These are phyloP conservation scores for Catharus fuscescens DNA, from an alignment of 2,113 vertebrate species.

Conservation along the genomic window DNA sequence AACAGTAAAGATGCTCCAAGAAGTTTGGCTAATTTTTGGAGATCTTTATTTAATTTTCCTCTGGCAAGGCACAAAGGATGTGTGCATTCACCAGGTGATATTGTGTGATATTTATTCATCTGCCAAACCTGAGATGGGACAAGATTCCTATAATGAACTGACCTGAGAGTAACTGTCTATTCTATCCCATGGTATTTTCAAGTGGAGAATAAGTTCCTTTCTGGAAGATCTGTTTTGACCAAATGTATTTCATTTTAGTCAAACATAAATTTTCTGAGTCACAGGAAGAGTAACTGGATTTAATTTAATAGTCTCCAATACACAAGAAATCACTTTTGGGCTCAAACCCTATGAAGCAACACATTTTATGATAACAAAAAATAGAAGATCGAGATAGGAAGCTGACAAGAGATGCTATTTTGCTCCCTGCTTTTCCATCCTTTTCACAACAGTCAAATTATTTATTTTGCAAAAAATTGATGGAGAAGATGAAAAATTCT, in stretches of 20 bases:
- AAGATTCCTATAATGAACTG: neutral
- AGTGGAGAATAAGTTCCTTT: neutral
- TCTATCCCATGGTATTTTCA: neutral
- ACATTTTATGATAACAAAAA: neutral
- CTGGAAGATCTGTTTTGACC: neutral
- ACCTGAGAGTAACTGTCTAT: neutral
- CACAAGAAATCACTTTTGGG: neutral
- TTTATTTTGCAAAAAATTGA: neutral
- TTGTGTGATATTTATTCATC: neutral
- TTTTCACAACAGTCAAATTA: neutral
- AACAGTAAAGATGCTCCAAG: neutral
- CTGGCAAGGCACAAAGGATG: neutral
- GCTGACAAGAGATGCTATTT: neutral
- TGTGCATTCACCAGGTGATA: neutral
- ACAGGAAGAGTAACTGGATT: neutral
- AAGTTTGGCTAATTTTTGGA: neutral
- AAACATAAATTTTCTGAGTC: constrained; percentile 21
- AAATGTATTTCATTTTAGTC: constrained; percentile 3
- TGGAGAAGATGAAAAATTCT: neutral
- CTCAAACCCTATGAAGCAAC: neutral
- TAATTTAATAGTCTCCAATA: neutral
- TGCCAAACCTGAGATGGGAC: neutral
- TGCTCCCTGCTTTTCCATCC: neutral
- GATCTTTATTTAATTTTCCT: neutral
- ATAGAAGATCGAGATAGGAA: neutral